Evolutionary conservation across 1,140 invertebrate genomes (phyloP).

Genomic region (Centruroides vittatus): DNA sequence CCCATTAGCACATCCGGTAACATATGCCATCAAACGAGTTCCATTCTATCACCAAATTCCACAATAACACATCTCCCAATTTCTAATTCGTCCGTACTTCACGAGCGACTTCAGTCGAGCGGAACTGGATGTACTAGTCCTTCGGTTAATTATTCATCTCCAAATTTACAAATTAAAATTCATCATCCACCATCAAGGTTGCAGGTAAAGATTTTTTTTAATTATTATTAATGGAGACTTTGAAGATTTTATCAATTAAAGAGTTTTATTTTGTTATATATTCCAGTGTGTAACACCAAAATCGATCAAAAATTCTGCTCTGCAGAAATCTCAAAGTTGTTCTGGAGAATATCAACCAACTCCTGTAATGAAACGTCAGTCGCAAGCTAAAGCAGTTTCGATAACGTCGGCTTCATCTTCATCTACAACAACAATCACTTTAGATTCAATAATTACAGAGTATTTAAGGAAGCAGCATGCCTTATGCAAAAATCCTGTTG

Average conservation of each 20-base stretch:
- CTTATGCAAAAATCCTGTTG: conserved; percentile 36
- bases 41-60: too few relatives aligned
- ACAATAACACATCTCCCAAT: too few relatives aligned
- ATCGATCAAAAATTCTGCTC: background rate
- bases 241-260: background rate
- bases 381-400: too few relatives aligned
- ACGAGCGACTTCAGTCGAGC: too few relatives aligned
- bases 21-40: too few relatives aligned
- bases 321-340: conserved; percentile 15
- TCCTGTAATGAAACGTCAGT: conserved; percentile 16
- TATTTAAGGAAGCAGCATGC: conserved; percentile 80
- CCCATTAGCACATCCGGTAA: too few relatives aligned
- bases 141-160: background rate
- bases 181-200: background rate
- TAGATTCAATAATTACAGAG: conserved; percentile 88
- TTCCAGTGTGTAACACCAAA: background rate
- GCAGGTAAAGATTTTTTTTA: background rate
- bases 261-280: background rate
- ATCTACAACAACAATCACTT: conserved; percentile 37
- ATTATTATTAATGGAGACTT: background rate
- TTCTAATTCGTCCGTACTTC: too few relatives aligned
- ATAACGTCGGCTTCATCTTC: too few relatives aligned
- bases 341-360: conserved; percentile 17
- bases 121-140: background rate
- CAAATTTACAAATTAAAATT: background rate